Evolutionary conservation across 1,140 invertebrate species (phyloP), one percentile per base, ranked within the genome.

Genomic region (Parapsyche elsis): DNA sequence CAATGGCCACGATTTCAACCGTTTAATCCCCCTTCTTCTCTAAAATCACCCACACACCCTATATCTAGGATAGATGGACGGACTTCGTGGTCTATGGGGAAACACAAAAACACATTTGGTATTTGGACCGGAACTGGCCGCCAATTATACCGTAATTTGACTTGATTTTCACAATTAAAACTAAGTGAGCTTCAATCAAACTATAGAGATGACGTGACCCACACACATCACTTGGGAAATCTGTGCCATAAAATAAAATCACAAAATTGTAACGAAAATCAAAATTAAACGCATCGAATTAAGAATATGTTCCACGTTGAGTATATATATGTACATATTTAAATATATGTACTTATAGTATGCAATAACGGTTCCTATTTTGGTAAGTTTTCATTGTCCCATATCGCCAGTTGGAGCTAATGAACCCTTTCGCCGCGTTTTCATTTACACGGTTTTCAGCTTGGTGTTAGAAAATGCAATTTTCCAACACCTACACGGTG

Each of bases 381-480:
- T 21, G 5, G 53, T 59, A 59, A 1, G 53, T n/a, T 59, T 16
- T 59, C n/a, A 2, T 21, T 21, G 21, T 67, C 21, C 24, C 12
- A 5, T 19, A 12, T 67, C n/a, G n/a, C n/a, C n/a, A n/a, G n/a
- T n/a, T n/a, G n/a, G n/a, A n/a, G n/a, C n/a, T 9, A 24, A 21
- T 4, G 12, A 16, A 24, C 12, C 21, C 2, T 67, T 67, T 16
- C 5, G 1, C 2, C 38, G 21, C n/a, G 38, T 73, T 45, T 70
- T 26, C 23, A n/a, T 26, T 26, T 70, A 19, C 4, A 70, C 10
- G 64, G 38, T 53, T 53, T 49, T 46, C 7, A 74, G 16, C 46
- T 16, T 21, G 14, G 46, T 49, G 74, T 26, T 12, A 59, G 46
- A 61, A 76, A 76, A 76, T 76, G 74, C 74, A 76, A 76, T 76